Percentiles rank a stretch among this genome's conserved stretches.
These are phyloP conservation scores for Nomada goodeniana DNA, from an alignment of 2,888 invertebrate genomes.

Conservation along the genomic window DNA sequence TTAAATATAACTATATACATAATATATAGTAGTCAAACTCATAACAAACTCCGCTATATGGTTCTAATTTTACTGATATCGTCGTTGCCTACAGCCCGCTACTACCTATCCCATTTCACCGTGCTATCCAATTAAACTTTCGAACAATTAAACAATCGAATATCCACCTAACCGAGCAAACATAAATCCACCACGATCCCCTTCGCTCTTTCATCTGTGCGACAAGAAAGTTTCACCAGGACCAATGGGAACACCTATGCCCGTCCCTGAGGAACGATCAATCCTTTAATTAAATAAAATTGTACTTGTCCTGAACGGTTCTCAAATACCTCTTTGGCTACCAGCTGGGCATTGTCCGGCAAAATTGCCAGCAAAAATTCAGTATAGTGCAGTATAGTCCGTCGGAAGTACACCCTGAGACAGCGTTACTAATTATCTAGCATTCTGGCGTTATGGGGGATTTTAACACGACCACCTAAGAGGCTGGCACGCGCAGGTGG, in stretches of 20 bases:
- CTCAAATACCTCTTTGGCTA: too few species aligned
- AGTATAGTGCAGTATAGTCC: too few species aligned
- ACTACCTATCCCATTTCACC: neutral
- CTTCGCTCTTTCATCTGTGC: too few species aligned
- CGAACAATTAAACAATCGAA: neutral
- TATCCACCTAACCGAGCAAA: neutral
- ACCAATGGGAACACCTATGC: too few species aligned
- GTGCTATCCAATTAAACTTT: neutral
- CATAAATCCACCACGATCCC: too few species aligned
- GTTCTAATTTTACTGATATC: too few species aligned
- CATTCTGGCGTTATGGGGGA: conserved; percentile 47
- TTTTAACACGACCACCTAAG: conserved; percentile 62
- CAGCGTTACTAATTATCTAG: conserved; percentile 49
- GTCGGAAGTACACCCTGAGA: conserved; percentile 16
- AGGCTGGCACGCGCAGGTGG: conserved; percentile 37
- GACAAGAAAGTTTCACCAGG: too few species aligned
- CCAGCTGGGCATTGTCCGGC: too few species aligned
- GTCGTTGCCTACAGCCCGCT: neutral
- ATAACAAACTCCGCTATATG: too few species aligned
- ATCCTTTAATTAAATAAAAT: neutral
- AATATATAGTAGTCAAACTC: too few species aligned
- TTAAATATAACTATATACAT: too few species aligned
- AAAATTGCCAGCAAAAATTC: too few species aligned
- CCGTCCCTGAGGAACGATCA: neutral
- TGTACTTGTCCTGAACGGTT: neutral